Base-by-base conservation (phyloP, 2,888 invertebrate species). In the Pristionchus fissidentatus region DNA sequence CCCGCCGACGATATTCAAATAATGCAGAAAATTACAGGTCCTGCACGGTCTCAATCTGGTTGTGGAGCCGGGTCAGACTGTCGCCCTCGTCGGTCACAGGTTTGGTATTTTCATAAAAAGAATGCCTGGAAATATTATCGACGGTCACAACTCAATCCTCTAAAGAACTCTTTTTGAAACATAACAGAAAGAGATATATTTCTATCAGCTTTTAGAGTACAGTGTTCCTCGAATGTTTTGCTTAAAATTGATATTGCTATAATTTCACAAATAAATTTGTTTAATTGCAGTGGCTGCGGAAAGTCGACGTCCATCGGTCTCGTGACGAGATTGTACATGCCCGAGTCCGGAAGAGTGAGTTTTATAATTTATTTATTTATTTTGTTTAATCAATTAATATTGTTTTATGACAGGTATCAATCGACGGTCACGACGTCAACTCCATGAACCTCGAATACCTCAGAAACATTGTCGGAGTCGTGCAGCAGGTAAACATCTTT, bases 401-500 rank as follows among this genome's bases (percentile, higher is more conserved):
- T 41, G 19, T 4, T 4, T 3, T 10, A 79, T 5, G 35, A 55
- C 41, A 84, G 84, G 84, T 85, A 4, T 79, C 84, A n/a, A 87
- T 91, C 15, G 91, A 91, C 75, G 90, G 89, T 10, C 79, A 83
- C 35, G 88, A 90, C 38, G 88, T 91, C 10, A 70, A 86, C 52
- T 84, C 85, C 13, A 52, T 90, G 55, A 89, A 90, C 70, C 89
- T 89, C 38, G 86, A 89, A 19, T 89, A 86, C 83, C 86, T 91
- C 41, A 75, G 91, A 43, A 87, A 86, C 55, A 73, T 85, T 3
- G 85, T 91, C 19, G 91, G 91, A 70, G 88, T 91, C 10, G 91
- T 91, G 3, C 88, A 88, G 73, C 91, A 91, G 78, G 83, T 84
- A 3, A 10, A 32, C n/a, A 10, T 15, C 46, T 46, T 46, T 43